A percentile compares a stretch with the other conserved stretches of the same genome.
These are phyloP conservation scores for Idris sp. DNA, from an alignment of 1,140 invertebrate species.

Conservation along the genomic window DNA sequence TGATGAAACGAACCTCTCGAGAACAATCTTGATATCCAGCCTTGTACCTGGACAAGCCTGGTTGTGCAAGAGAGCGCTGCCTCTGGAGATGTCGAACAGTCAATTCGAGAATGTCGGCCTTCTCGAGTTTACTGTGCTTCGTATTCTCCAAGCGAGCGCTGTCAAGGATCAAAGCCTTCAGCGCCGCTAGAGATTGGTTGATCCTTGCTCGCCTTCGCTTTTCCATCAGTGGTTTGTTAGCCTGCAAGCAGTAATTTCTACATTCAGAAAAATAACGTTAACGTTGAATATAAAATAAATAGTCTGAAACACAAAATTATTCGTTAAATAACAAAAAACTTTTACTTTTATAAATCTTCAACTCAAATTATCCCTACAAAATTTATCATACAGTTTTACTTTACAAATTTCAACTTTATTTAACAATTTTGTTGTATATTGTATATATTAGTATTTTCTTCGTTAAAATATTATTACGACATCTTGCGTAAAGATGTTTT, in stretches of 20 bases:
- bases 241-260: constrained; percentile 77
- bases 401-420: too few species aligned
- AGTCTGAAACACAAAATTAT: too few species aligned
- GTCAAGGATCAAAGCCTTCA: constrained; percentile 90
- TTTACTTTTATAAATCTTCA: too few species aligned
- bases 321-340: too few species aligned
- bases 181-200: constrained; percentile 90
- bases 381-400: too few species aligned
- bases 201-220: constrained; percentile 91
- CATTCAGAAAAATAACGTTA: too few species aligned
- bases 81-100: constrained; percentile 92
- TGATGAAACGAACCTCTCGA: constrained; percentile 80
- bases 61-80: constrained; percentile 82
- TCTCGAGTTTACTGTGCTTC: constrained; percentile 90
- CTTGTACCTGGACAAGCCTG: constrained; percentile 80
- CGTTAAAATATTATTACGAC: too few species aligned
- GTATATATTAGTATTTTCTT: too few species aligned
- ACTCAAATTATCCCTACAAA: too few species aligned
- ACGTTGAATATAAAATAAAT: too few species aligned
- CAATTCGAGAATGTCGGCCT: constrained; percentile 95
- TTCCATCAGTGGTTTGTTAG: constrained; percentile 95
- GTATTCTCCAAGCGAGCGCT: constrained; percentile 84
- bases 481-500: too few species aligned
- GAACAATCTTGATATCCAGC: constrained; percentile 91
- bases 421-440: too few species aligned